Base-by-base conservation (phyloP, 2,888 invertebrate species). In the Mythimna albipuncta region DNA sequence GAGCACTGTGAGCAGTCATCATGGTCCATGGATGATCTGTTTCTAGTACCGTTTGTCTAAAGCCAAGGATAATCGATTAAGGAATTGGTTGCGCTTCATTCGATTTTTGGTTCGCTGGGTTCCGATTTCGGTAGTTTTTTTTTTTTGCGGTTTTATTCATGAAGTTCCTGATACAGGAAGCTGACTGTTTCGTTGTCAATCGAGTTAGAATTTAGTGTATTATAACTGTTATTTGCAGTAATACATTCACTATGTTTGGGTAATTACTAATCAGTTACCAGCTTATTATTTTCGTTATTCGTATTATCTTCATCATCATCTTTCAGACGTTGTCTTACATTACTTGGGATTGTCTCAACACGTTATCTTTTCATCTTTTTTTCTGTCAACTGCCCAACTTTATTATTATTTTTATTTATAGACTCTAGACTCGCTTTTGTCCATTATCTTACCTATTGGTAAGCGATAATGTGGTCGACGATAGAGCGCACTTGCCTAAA, bases 1-100 rank as follows among this genome's bases (percentile, higher is more conserved):
- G 61, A 68, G n/a, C 64, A 61, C 44, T 50, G 64, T 70, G 61
- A 68, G n/a, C 64, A 61, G 50, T 50, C 32, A 52, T 47, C 55
- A 50, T 41, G 41, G 61, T 61, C 41, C 21, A 61, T 52, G 47
- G 64, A 64, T 80, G 67, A 54, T 71, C 66, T 64, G 66, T 44
- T 80, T 64, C 44, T 52, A 75, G 65, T 73, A 82, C 81, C 82
- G 81, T 82, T 79, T 66, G 47, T 44, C 50, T 66, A 26, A 64
- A 80, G 44, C 75, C 79, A 66, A 80, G 66, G 80, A 63, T 66
- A 79, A 80, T 80, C 59, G 80, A 80, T 79, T 80, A 57, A 52
- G 55, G 75, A 70, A 80, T 79, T 55, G 50, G 75, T 64, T 66
- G 47, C 80, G 78, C 69, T n/a, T 76, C 61, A 64, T 6, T 72